phyloP scores from a whole-genome alignment of 1,140 invertebrate species.

The Zaprionus kolodkinae region DNA sequence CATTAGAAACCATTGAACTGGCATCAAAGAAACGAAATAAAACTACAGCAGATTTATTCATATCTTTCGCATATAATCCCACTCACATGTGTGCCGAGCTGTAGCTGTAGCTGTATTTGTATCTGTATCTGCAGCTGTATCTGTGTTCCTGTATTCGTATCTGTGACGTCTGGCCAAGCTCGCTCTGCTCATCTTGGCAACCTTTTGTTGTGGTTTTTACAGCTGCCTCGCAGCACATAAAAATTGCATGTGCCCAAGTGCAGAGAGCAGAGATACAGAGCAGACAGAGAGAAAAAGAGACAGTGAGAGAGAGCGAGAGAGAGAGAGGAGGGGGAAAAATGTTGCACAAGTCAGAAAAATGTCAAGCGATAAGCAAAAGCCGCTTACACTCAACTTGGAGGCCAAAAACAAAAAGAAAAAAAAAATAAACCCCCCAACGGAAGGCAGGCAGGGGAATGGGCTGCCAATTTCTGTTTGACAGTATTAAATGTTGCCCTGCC shows the following conservation, averaged over 20 bases:
- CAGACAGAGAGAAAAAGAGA: not conserved
- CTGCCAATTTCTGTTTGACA: conserved; percentile 55
- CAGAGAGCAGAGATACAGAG: conserved; percentile 23
- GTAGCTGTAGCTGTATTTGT: not conserved
- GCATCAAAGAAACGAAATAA: not conserved
- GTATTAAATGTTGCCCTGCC: conserved; percentile 49
- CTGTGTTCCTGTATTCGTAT: not conserved
- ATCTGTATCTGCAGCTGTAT: not conserved
- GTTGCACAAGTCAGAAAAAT: conserved; percentile 59
- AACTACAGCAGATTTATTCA: conserved; percentile 18
- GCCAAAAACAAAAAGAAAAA: conserved; percentile 34
- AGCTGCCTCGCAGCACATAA: conserved; percentile 42
- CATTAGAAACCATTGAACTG: conserved; percentile 14
- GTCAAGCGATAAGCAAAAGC: conserved; percentile 66
- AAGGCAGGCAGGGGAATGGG: not conserved
- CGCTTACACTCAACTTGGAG: conserved; percentile 55
- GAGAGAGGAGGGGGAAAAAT: not conserved
- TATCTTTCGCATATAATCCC: conserved; percentile 25
- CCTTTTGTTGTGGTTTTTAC: conserved; percentile 49
- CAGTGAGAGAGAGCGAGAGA: not conserved
- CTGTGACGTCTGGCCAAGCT: conserved; percentile 7
- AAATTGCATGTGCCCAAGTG: conserved; percentile 46
- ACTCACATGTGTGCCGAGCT: conserved; percentile 4
- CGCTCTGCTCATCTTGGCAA: conserved; percentile 29
- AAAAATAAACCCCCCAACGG: conserved; percentile 15